A percentile compares a stretch with the other conserved stretches of the same genome.
phyloP scores from a whole-genome alignment of 2,888 invertebrate species.

The Seira sanloemensis region DNA sequence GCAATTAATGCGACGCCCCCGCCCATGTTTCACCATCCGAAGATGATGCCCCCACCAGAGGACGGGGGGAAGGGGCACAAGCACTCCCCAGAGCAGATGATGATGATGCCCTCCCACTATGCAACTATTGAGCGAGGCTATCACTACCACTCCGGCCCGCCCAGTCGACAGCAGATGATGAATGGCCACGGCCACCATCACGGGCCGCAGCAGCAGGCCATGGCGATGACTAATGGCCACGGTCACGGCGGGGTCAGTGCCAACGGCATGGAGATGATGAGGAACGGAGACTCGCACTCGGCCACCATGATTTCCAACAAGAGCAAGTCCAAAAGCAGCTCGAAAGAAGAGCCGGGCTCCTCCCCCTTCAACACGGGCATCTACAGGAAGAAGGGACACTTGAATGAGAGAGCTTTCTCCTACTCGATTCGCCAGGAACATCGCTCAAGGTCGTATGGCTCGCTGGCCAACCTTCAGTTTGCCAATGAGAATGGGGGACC shows the following conservation, averaged over 20 bases:
- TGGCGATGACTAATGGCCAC: constrained; percentile 48
- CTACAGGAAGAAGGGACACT: constrained; percentile 91
- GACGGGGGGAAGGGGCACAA: constrained; percentile 63
- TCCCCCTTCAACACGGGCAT: constrained; percentile 88
- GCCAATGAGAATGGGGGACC: constrained; percentile 77
- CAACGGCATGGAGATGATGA: constrained; percentile 47
- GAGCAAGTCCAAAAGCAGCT: constrained; percentile 72
- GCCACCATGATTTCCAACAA: constrained; percentile 72
- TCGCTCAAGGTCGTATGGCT: constrained; percentile 93
- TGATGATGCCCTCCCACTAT: constrained; percentile 72
- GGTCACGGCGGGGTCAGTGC: constrained; percentile 15
- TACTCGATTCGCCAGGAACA: constrained; percentile 96
- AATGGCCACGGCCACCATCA: constrained; percentile 46
- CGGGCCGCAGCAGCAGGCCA: constrained; percentile 27
- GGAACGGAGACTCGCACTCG: constrained; percentile 69
- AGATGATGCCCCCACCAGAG: constrained; percentile 51
- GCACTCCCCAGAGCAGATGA: constrained; percentile 66
- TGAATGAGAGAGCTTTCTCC: constrained; percentile 94
- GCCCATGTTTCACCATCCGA: constrained; percentile 73
- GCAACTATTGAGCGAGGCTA: constrained; percentile 73
- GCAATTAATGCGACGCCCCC: constrained; percentile 71
- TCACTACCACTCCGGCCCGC: constrained; percentile 69
- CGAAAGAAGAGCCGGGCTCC: constrained; percentile 75
- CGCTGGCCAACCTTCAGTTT: constrained; percentile 92
- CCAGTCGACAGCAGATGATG: constrained; percentile 40